phyloP scores from a whole-genome alignment of 2,113 vertebrate species.

The Cynoglossus semilaevis region DNA sequence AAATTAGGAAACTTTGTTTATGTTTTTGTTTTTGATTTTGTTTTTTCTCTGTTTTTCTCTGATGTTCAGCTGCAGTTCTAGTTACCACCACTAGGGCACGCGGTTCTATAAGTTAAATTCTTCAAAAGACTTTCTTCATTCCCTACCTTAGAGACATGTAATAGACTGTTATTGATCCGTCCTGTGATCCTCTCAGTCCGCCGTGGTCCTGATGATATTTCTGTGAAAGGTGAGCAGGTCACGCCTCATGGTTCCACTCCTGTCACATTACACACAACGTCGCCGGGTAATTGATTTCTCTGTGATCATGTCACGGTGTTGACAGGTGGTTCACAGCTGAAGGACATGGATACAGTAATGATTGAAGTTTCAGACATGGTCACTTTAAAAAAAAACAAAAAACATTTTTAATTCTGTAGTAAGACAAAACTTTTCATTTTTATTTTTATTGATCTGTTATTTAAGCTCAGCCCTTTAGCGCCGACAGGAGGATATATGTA shows the following conservation, averaged over 20 bases:
- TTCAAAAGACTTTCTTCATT: too few species aligned
- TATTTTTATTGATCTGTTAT: too few species aligned
- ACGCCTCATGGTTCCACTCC: slow-evolving; percentile 22
- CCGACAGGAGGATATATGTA: too few species aligned
- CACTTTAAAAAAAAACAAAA: background rate
- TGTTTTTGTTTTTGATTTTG: background rate
- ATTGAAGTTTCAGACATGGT: slow-evolving; percentile 3
- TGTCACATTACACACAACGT: slow-evolving; percentile 28
- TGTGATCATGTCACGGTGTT: background rate
- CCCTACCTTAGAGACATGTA: too few species aligned
- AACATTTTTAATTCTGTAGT: background rate
- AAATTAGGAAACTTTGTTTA: background rate
- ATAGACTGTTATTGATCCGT: background rate
- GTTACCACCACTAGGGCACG: too few species aligned
- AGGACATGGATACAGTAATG: slow-evolving; percentile 1
- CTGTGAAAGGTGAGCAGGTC: slow-evolving; percentile 23
- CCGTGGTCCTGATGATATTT: slow-evolving; percentile 1
- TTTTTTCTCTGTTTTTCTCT: background rate
- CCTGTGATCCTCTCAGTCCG: too few species aligned
- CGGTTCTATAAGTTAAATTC: too few species aligned
- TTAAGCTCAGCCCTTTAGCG: too few species aligned
- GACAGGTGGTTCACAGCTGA: background rate
- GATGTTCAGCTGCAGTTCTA: background rate
- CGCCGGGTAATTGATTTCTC: slow-evolving; percentile 4
- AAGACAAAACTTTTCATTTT: too few species aligned